These are phyloP conservation scores for Naja naja DNA, from an alignment of 2,113 vertebrate genomes.

Conservation along the genomic window DNA sequence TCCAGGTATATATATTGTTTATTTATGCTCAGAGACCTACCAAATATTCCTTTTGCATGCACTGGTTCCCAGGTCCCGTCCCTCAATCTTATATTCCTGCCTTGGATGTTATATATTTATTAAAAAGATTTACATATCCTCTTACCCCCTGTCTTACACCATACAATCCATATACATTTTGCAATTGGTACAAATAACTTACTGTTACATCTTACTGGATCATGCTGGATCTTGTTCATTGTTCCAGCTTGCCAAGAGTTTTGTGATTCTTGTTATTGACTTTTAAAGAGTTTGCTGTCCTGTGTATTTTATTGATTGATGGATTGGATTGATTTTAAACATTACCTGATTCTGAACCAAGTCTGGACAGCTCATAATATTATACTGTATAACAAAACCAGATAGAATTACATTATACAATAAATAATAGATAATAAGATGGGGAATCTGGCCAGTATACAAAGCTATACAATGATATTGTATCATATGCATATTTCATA, in stretches of 20 bases:
- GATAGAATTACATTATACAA: neutral
- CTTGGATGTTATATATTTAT: neutral
- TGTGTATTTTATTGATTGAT: neutral
- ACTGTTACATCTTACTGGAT: neutral
- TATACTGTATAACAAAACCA: neutral
- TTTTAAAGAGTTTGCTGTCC: neutral
- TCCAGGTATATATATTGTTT: neutral
- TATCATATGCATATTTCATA: neutral
- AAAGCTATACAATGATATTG: neutral
- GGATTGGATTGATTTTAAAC: neutral
- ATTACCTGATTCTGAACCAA: neutral
- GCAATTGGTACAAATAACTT: neutral
- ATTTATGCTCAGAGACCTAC: neutral
- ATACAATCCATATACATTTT: neutral
- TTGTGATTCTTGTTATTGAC: neutral
- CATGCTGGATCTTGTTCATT: neutral
- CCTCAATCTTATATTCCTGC: neutral
- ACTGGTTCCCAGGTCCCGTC: neutral
- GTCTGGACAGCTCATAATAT: neutral
- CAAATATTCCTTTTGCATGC: neutral
- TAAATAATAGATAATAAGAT: neutral
- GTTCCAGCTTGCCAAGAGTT: neutral
- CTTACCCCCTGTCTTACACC: neutral
- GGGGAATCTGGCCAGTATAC: neutral
- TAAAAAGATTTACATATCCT: neutral